A percentile compares a stretch with the other conserved stretches of the same genome.
phyloP scores from a whole-genome alignment of 1,140 invertebrate genomes.

The Meloidogyne floridensis region DNA sequence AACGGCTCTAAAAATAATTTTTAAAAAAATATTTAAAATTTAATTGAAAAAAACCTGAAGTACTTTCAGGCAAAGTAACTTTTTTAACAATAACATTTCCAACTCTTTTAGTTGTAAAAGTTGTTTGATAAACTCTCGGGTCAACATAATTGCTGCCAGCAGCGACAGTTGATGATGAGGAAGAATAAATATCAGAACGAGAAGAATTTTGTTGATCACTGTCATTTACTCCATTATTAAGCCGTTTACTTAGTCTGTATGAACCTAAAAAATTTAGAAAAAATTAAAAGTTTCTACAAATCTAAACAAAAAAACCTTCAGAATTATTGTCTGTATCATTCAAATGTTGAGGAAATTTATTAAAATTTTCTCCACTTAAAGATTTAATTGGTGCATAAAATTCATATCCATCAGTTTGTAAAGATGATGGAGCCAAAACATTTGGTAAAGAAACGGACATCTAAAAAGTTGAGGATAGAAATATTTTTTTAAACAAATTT shows the following conservation, averaged over 20 bases:
- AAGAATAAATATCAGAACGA: constrained; percentile 50
- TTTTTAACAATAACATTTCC: constrained; percentile 60
- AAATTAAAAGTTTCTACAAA: not conserved
- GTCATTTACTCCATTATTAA: constrained; percentile 67
- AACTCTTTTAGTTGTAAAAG: constrained; percentile 61
- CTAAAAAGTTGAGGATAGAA: not conserved
- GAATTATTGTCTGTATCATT: constrained; percentile 41
- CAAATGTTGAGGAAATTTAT: constrained; percentile 65
- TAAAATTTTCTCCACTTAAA: constrained; percentile 57
- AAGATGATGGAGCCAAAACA: constrained; percentile 52
- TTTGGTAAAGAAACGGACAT: constrained; percentile 63
- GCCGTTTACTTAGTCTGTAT: constrained; percentile 43
- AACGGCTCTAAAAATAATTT: constrained; percentile 3
- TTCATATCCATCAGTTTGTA: constrained; percentile 26
- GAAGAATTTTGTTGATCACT: constrained; percentile 64
- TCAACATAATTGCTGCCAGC: constrained; percentile 32
- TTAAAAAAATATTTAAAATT: not conserved
- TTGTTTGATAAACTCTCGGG: constrained; percentile 51
- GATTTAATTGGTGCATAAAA: constrained; percentile 40
- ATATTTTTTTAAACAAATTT: not conserved
- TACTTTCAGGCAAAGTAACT: constrained; percentile 41
- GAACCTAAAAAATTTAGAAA: constrained; percentile 14
- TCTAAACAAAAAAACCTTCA: not conserved
- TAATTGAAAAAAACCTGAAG: not conserved
- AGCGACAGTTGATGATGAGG: constrained; percentile 30